Evolutionary conservation across 1,140 invertebrate genomes (phyloP), one percentile per base, ranked within the genome.

Genomic region (Acromyrmex charruanus): DNA sequence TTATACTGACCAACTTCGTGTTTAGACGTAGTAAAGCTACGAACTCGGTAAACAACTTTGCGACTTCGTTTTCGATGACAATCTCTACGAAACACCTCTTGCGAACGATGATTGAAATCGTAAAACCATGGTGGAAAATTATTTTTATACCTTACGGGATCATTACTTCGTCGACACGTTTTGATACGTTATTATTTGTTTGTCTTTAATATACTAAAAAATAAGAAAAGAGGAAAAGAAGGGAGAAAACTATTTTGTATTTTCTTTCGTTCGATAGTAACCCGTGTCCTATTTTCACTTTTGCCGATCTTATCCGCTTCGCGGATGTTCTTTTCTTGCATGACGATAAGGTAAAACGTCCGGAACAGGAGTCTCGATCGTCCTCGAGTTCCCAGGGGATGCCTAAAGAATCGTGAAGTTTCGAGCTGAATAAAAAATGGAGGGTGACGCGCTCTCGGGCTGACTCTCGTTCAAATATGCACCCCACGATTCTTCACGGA

Each of bases 401-500:
- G 65, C 51, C 77, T 86, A 90, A 90, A 89, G 86, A 90, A 90
- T 89, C 88, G 89, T 90, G 81, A 90, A 90, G 88, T 72, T 88
- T 88, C 77, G 86, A 88, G 90, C 53, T 91, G 90, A 91, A 90
- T 90, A 91, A 91, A 91, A 91, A 90, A 90, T 91, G 61, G 55
- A 51, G 71, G 87, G 77, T 53, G 77, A 85, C 69, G 71, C 39
- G 39, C 80, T 74, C 55, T 25, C 31, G 28, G 61, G 74, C 39
- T 85, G 79, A 59, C 77, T 84, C 72, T 58, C 72, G 51, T 74
- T 92, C 88, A 91, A 92, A 93, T 93, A 93, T 93, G 92, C 92
- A 93, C 92, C 92, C 92, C 89, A 90, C 79, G 89, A 92, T 91
- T 90, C 91, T 92, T 92, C 91, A 92, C 84, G 90, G 84, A 55